Evolutionary conservation across 1,140 invertebrate species (phyloP), one percentile per base, ranked within the genome.

Genomic region (Physella acuta): DNA sequence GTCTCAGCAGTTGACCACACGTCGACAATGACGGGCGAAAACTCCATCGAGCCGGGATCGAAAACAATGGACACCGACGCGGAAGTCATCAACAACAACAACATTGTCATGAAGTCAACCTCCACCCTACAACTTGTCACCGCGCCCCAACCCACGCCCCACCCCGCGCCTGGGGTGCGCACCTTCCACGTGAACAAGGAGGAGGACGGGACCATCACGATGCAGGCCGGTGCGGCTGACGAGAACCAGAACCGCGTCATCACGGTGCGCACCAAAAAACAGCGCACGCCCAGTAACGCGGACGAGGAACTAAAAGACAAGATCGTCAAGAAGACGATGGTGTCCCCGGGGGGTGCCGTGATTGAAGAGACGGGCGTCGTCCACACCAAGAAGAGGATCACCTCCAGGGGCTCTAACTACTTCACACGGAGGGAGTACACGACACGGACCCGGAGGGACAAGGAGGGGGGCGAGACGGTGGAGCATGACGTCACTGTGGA

Each of bases 271-370:
- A 83, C 87, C 34, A 72, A 74, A n/a, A 52, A 74, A 4, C 72
- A 78, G 8, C 71, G 79, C 39, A 81, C 81, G 1, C 91, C 80
- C 88, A 89, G 37, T 55, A 92, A 90, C 8, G 92, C 92, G 1
- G 91, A 91, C 79, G 93, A 93, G 80, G 92, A 92, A 1, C 89
- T 92, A 2, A 91, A 91, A 3, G 92, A 92, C 49, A 90, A 90
- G 33, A 71, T 79, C 2, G 73, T 80, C 31, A 77, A 80, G 36
- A 26, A 34, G 31, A 70, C 61, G 31, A 70, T 3, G 28, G 26
- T 53, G 2, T 78, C 78, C 30, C 75, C 76, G 34, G 71, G 76
- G 36, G 79, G 79, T 1, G 72, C 67, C 4, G 64, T 76, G 44
- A 53, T 73, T 17, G 74, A 76, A 56, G 76, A 79, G 55, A 75